phyloP scores from a whole-genome alignment of 2,113 vertebrate genomes.

The Machaerirhynchus nigripectus region DNA sequence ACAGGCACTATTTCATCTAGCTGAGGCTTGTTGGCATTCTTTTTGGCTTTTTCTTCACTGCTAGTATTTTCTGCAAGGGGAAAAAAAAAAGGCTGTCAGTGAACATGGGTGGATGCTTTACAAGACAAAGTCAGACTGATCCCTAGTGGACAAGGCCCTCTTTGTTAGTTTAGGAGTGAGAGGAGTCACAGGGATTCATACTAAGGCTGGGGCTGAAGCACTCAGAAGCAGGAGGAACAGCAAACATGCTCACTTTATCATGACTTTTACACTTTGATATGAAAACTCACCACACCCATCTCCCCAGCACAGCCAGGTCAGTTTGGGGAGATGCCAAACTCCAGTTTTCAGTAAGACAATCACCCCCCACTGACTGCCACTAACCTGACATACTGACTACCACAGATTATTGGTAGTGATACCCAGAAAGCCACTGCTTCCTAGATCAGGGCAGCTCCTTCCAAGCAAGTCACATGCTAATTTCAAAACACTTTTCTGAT shows the following conservation, averaged over 20 bases:
- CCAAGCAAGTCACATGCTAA: background rate
- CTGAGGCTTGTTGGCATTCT: constrained; percentile 89
- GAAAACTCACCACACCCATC: background rate
- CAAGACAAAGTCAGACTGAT: background rate
- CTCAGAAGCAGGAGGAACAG: background rate
- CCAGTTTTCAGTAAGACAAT: background rate
- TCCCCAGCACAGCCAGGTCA: background rate
- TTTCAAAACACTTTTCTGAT: background rate
- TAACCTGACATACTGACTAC: background rate
- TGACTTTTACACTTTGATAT: background rate
- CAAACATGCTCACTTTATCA: background rate
- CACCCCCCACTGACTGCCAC: background rate
- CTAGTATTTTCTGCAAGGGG: constrained; percentile 75
- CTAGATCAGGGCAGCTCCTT: background rate
- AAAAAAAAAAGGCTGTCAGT: background rate
- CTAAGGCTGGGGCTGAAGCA: background rate
- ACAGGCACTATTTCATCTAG: constrained; percentile 99
- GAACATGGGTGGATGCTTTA: background rate
- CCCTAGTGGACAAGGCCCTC: background rate
- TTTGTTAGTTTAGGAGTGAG: background rate
- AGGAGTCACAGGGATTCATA: fast-evolving
- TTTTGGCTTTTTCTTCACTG: constrained; percentile 93
- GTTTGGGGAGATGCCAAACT: background rate
- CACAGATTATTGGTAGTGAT: background rate
- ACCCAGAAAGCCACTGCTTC: background rate